These are phyloP conservation scores for Tetrao urogallus DNA, from an alignment of 2,113 vertebrate genomes.

Conservation along the genomic window DNA sequence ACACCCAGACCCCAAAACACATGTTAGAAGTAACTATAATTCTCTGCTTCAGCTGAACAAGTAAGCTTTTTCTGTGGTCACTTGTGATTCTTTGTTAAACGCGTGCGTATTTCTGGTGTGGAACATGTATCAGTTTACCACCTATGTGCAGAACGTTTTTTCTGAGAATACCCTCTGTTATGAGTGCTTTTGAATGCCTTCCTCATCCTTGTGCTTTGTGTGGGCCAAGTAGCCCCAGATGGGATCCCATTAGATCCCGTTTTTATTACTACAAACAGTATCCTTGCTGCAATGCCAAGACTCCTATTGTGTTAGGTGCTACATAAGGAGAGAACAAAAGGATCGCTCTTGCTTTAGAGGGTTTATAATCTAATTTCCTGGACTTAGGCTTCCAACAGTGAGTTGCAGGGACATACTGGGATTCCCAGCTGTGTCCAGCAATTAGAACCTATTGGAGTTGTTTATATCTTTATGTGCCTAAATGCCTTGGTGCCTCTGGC, in stretches of 20 bases:
- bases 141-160: slow-evolving; percentile 1
- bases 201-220: neutral
- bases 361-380: slow-evolving; percentile 50
- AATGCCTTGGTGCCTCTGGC: neutral
- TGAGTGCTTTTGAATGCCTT: neutral
- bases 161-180: neutral
- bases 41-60: slow-evolving; percentile 57
- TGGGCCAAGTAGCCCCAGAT: neutral
- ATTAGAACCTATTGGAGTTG: neutral
- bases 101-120: neutral
- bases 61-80: slow-evolving; percentile 54
- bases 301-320: slow-evolving; percentile 40
- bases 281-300: neutral
- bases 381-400: neutral
- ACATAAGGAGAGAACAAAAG: slow-evolving; percentile 35
- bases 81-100: slow-evolving; percentile 32
- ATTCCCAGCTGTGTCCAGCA: neutral
- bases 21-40: slow-evolving; percentile 53
- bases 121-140: slow-evolving; percentile 16
- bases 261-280: slow-evolving; percentile 38
- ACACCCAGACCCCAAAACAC: slow-evolving; percentile 67
- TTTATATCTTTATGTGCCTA: neutral
- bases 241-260: slow-evolving; percentile 37
- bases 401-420: neutral
- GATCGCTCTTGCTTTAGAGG: neutral